Evolutionary conservation across 2,888 invertebrate genomes (phyloP).

Genomic region (Cordilura impudica): DNA sequence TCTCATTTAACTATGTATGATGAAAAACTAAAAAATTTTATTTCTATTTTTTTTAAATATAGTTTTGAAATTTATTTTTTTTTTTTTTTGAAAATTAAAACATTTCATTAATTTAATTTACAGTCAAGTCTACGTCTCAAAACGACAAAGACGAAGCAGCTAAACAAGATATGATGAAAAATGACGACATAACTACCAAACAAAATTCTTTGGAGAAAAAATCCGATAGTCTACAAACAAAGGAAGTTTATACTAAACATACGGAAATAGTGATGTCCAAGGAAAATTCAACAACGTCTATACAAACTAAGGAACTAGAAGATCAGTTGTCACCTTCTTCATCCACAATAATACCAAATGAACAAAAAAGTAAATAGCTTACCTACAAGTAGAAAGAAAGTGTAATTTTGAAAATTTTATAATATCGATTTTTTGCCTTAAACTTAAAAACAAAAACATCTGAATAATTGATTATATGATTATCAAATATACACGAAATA

Average conservation of each 20-base stretch:
- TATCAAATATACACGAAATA: background rate
- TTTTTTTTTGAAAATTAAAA: background rate
- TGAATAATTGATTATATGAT: background rate
- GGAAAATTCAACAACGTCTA: background rate
- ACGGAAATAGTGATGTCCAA: background rate
- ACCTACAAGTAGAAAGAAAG: background rate
- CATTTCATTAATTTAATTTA: background rate
- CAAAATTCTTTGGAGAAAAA: background rate
- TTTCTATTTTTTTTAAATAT: no score
- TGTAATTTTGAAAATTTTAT: background rate
- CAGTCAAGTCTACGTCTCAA: constrained; percentile 15
- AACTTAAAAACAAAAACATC: background rate
- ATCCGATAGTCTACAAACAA: background rate
- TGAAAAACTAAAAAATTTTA: no score
- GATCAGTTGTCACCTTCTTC: background rate
- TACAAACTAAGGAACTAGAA: background rate
- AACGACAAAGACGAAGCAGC: background rate
- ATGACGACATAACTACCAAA: background rate
- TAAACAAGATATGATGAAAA: background rate
- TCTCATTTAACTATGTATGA: no score
- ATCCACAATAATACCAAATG: background rate
- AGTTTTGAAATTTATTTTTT: background rate
- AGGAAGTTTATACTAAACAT: background rate
- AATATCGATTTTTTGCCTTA: background rate
- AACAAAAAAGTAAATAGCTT: constrained; percentile 23